phyloP scores from a whole-genome alignment of 23 tunicate species.

The Diplosoma virens region DNA sequence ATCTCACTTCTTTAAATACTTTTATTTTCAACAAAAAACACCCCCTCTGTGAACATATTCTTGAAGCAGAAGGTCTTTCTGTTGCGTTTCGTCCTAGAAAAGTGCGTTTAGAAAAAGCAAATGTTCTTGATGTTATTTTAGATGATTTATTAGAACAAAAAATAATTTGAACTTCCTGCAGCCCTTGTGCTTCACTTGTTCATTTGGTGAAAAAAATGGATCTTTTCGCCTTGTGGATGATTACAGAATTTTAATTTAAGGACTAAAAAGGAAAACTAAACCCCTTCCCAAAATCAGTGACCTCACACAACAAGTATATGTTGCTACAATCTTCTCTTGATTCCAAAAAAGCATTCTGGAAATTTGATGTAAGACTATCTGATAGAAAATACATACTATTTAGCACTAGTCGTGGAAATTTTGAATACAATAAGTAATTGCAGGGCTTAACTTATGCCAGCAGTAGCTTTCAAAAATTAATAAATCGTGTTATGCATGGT shows the following conservation, averaged over 20 bases:
- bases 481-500: slow-evolving; percentile 7
- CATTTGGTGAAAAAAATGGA: slow-evolving; percentile 7
- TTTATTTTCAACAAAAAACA: neutral
- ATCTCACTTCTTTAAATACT: neutral
- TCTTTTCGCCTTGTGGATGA: neutral
- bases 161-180: slow-evolving; percentile 1
- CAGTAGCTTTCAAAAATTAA: slow-evolving; percentile 10
- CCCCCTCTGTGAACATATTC: slow-evolving; percentile 3
- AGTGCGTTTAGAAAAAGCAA: neutral
- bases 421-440: slow-evolving; percentile 12
- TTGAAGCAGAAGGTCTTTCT: slow-evolving; percentile 15
- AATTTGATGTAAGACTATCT: neutral
- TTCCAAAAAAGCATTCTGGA: neutral
- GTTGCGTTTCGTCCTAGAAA: neutral
- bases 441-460: slow-evolving; percentile 14
- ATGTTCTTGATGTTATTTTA: neutral
- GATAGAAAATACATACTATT: neutral
- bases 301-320: neutral
- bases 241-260: neutral
- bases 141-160: slow-evolving; percentile 5
- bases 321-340: slow-evolving; percentile 18
- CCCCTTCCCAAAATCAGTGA: slow-evolving; percentile 9
- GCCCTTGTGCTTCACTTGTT: slow-evolving; percentile 14
- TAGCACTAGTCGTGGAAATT: slow-evolving; percentile 1
- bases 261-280: neutral